Percentiles rank a stretch among this genome's conserved stretches.
phyloP scores from a whole-genome alignment of 2,113 vertebrate species.

The Hiodon tergisus region DNA sequence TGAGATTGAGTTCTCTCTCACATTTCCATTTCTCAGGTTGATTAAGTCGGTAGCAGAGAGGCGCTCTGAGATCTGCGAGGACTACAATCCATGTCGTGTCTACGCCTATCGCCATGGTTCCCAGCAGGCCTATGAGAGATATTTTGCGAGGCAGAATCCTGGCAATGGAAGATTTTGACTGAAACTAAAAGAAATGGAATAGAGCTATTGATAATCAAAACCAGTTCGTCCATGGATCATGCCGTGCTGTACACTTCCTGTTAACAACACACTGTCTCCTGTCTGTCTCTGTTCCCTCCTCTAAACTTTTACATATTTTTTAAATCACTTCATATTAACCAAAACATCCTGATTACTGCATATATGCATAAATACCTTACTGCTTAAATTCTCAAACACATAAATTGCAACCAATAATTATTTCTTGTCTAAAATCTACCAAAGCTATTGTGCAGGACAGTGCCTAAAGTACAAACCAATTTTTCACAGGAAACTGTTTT shows the following conservation, averaged over 20 bases:
- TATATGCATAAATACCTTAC: too few relatives aligned
- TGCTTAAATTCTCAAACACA: too few relatives aligned
- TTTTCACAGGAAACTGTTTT: too few relatives aligned
- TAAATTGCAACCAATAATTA: too few relatives aligned
- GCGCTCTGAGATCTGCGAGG: constrained; percentile 79
- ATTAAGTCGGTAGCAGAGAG: constrained; percentile 66
- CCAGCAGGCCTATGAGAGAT: constrained; percentile 71
- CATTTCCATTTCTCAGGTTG: constrained; percentile 43
- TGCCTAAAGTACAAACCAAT: too few relatives aligned
- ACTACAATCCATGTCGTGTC: constrained; percentile 70
- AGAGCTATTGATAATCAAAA: neutral
- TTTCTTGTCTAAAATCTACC: too few relatives aligned
- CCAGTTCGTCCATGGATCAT: neutral
- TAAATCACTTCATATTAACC: too few relatives aligned
- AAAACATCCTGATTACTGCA: too few relatives aligned
- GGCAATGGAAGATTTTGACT: constrained; percentile 18
- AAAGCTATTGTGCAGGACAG: too few relatives aligned
- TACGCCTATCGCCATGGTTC: constrained; percentile 65
- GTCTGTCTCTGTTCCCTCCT: too few relatives aligned
- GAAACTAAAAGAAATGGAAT: constrained; percentile 34
- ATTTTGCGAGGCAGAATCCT: constrained; percentile 51
- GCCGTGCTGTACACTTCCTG: neutral
- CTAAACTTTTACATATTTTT: too few relatives aligned
- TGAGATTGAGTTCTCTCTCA: neutral
- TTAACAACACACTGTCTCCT: too few relatives aligned